These are phyloP conservation scores for Rugalucina vietnamica DNA, from an alignment of 2,888 invertebrate genomes.

Conservation along the genomic window DNA sequence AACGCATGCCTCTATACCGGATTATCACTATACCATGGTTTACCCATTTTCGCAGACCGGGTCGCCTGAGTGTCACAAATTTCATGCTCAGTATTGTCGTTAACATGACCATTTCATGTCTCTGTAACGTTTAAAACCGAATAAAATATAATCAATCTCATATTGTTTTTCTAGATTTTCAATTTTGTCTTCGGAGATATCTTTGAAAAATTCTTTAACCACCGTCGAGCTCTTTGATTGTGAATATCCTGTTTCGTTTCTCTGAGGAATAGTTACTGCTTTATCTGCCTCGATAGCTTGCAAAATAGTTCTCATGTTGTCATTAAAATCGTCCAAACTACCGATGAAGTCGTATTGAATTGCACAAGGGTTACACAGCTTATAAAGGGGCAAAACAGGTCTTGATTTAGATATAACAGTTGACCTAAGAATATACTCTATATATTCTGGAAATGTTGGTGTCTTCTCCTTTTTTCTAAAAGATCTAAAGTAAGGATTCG, in stretches of 20 bases:
- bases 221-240: neutral
- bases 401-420: neutral
- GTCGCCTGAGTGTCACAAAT: too few relatives aligned
- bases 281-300: neutral
- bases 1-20: too few relatives aligned
- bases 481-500: too few relatives aligned
- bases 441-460: neutral
- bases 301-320: neutral
- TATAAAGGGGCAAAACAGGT: neutral
- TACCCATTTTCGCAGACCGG: too few relatives aligned
- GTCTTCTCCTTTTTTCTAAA: neutral
- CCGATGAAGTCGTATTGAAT: neutral
- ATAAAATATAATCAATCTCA: neutral
- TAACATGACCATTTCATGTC: neutral
- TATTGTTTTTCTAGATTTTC: neutral
- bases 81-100: too few relatives aligned
- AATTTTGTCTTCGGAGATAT: neutral
- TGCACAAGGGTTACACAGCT: neutral
- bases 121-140: neutral
- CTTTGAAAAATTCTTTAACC: neutral
- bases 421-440: neutral
- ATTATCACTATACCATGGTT: too few relatives aligned
- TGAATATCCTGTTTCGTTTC: neutral
- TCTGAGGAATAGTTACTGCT: neutral
- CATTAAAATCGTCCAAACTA: neutral